Evolutionary conservation across 2,113 vertebrate species (phyloP), one percentile per base, ranked within the genome.

Genomic region (Grallaria varia): DNA sequence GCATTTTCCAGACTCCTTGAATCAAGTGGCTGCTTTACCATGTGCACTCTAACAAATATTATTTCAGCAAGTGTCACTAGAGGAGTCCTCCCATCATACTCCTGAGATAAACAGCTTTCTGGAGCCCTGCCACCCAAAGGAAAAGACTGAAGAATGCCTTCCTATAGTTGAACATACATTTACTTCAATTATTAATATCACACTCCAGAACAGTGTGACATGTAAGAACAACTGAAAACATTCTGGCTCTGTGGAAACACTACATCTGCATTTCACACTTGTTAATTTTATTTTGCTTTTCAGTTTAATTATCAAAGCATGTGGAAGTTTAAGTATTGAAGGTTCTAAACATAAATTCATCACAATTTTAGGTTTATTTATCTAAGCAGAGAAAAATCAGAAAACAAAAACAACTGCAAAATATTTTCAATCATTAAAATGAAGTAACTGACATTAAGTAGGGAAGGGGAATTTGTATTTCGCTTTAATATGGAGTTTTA

Each of bases 401-500:
- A 18, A 67, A 68, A 63, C 33, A 84, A 82, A 84, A 82, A 55
- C 40, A 84, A 67, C 18, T 58, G 35, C 69, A 83, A 91, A 95
- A 45, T 78, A 85, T 37, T 82, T 94, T 94, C 50, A 50, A 72
- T 62, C 84, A 85, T 39, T 0, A 0, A 90, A 96, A 71, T 30
- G 23, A 80, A 92, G 37, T 66, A 91, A 80, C 71, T 66, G 69
- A 74, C 44, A 62, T 42, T 39, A 82, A 85, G 30, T 17, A 66
- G 40, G 44, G 28, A 87, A 91, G 42, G 10, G 19, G 89, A 84
- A 82, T 49, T 37, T 62, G 21, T 88, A 72, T 81, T 96, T 94
- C 89, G 55, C 55, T 84, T 87, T 66, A 94, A 75, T 68, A 72
- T 27, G 69, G 25, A 72, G 49, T 90, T 95, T 89, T 93, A 91